Base-by-base conservation (phyloP, 2,888 invertebrate genomes). In the Sesia apiformis region DNA sequence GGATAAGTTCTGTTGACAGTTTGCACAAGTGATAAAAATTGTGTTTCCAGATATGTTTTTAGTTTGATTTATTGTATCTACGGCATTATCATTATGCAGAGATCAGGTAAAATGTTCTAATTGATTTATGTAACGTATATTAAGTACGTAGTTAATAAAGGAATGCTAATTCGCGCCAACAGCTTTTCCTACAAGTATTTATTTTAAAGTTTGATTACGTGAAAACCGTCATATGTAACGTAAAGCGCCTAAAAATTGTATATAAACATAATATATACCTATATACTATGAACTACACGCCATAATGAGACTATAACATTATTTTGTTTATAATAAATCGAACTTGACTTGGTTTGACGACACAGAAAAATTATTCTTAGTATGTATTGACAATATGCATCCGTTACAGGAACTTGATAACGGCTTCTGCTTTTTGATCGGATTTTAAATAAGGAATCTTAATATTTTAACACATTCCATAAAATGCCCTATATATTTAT, bases 1-100 rank as follows among this genome's bases (percentile, higher is more conserved):
- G 88, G 85, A 82, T 78, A 77, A 73, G 72, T 57, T 57, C 68
- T 76, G 79, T 85, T 86, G 87, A 85, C 85, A 85, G 83, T 81
- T 84, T 57, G 52, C 56, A 68, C 72, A 70, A 79, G 81, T 81
- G 78, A 64, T 66, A 72, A 69, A 69, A 76, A 76, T 72, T 76
- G 60, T 73, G 74, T 74, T 69, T 72, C 67, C 59, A 78, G 85
- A 81, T 71, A 88, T 89, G 88, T 84, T 83, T 83, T 77, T 75
- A 66, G 68, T 77, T 79, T 86, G 72, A 84, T 68, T 23, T 23
- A 73, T 69, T 69, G 67, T 67, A 74, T 74, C 63, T 60, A 56
- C 58, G 71, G 67, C 62, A 69, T 66, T 73, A 66, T 64, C 76
- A 86, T 60, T 70, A 87, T 87, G 87, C 87, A 87, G 81, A 84